Evolutionary conservation across 2,888 invertebrate species (phyloP).

Genomic region (Eristalis pertinax): DNA sequence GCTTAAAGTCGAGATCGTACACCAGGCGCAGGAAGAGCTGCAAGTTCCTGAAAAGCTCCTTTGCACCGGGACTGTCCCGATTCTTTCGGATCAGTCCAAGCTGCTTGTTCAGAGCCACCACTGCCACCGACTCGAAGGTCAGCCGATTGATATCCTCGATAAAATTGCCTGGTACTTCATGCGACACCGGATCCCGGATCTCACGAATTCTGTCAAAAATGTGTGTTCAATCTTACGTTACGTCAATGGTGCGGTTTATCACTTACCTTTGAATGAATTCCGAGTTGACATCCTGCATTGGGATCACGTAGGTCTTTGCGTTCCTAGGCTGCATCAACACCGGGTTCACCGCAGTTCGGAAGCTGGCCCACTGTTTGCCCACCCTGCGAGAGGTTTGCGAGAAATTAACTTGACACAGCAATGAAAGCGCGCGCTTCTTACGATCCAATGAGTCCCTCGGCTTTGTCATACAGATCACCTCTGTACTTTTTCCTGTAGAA

Average conservation of each 20-base stretch:
- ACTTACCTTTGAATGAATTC: slow-evolving; percentile 78
- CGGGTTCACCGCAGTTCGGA: slow-evolving; percentile 86
- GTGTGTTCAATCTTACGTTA: not conserved
- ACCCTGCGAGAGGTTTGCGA: slow-evolving; percentile 79
- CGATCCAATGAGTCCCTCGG: slow-evolving; percentile 70
- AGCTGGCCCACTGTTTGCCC: slow-evolving; percentile 86
- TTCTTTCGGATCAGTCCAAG: slow-evolving; percentile 76
- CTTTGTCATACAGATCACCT: slow-evolving; percentile 71
- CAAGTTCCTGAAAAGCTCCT: slow-evolving; percentile 72
- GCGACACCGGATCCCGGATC: slow-evolving; percentile 76
- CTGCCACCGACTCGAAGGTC: slow-evolving; percentile 83
- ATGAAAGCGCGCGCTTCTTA: slow-evolving; percentile 24
- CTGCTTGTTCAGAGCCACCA: slow-evolving; percentile 80
- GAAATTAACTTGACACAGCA: not conserved
- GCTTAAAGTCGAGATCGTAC: slow-evolving; percentile 75
- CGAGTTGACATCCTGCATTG: slow-evolving; percentile 82
- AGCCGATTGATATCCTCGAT: slow-evolving; percentile 82
- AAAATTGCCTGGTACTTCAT: slow-evolving; percentile 82
- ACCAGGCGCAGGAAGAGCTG: slow-evolving; percentile 59
- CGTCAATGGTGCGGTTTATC: not conserved
- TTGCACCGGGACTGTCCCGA: slow-evolving; percentile 73
- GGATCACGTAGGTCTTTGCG: slow-evolving; percentile 82
- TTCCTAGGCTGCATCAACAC: slow-evolving; percentile 85
- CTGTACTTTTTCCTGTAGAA: slow-evolving; percentile 78
- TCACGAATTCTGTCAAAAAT: slow-evolving; percentile 76